Evolutionary conservation across 2,797 vertebrate genomes (phyloP).

Genomic region (Thamnophis elegans): DNA sequence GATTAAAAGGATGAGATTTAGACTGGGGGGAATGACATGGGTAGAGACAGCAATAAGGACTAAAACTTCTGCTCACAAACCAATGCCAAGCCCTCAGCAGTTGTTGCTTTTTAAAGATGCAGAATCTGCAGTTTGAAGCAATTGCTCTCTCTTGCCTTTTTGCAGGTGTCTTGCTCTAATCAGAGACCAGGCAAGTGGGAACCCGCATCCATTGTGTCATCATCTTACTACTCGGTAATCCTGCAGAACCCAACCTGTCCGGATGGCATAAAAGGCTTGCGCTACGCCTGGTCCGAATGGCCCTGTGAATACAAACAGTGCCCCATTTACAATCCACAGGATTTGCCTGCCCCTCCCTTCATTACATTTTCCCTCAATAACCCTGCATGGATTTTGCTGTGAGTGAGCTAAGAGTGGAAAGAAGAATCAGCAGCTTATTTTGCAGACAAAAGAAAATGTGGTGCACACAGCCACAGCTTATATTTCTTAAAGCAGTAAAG

Average conservation of each 20-base stretch:
- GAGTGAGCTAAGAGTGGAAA: neutral
- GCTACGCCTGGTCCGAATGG: conserved; percentile 89
- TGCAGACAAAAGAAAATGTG: neutral
- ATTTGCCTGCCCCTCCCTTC: conserved; percentile 84
- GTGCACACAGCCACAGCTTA: neutral
- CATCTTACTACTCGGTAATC: conserved; percentile 50
- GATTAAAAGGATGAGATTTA: neutral
- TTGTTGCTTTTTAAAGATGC: neutral
- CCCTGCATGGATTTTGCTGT: neutral
- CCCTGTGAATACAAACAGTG: conserved; percentile 86
- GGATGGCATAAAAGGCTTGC: conserved; percentile 64
- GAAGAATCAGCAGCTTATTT: neutral
- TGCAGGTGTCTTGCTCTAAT: conserved; percentile 74
- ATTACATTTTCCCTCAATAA: conserved; percentile 25
- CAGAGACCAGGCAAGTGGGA: conserved; percentile 67
- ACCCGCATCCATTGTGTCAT: conserved; percentile 57
- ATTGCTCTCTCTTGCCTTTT: neutral
- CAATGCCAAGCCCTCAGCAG: neutral
- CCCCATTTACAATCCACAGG: conserved; percentile 75
- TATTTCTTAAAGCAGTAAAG: neutral
- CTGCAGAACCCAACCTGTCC: conserved; percentile 65
- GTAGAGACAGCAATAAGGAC: neutral
- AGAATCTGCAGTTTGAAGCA: neutral
- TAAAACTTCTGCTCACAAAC: neutral
- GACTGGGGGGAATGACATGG: neutral